These are phyloP conservation scores for Eulemur macaco DNA, from an alignment of 2,113 vertebrate species.

Conservation along the genomic window DNA sequence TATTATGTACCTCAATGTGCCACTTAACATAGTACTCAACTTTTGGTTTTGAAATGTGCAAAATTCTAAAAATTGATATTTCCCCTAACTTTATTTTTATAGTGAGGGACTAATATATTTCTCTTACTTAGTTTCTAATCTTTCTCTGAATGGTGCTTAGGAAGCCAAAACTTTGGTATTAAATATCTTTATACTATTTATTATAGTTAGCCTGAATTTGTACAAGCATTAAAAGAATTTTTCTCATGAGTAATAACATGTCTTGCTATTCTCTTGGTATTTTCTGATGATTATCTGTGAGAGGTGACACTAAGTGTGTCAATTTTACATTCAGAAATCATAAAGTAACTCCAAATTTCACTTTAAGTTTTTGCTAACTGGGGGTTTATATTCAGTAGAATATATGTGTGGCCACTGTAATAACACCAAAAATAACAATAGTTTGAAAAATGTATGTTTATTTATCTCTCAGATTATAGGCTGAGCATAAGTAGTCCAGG, in stretches of 20 bases:
- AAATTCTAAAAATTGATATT: not conserved
- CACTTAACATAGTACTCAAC: not conserved
- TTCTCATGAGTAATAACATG: not conserved
- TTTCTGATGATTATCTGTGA: not conserved
- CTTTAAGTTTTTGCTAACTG: not conserved
- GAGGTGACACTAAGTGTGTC: not conserved
- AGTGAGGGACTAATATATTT: not conserved
- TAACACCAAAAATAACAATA: not conserved
- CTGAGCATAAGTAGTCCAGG: not conserved
- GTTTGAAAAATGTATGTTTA: not conserved
- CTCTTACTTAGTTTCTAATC: not conserved
- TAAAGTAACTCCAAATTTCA: not conserved
- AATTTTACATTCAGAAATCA: not conserved
- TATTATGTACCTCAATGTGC: slow-evolving; percentile 7
- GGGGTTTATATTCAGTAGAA: not conserved
- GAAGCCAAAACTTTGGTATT: not conserved
- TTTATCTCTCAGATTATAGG: not conserved
- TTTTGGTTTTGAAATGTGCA: not conserved
- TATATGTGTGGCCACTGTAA: not conserved
- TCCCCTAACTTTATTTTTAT: not conserved
- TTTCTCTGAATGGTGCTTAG: not conserved
- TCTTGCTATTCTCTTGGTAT: not conserved
- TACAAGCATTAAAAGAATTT: not conserved
- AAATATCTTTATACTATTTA: not conserved
- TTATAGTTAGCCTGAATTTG: not conserved